Evolutionary conservation across 2,888 invertebrate species (phyloP).

Genomic region (Agriotes lineatus): DNA sequence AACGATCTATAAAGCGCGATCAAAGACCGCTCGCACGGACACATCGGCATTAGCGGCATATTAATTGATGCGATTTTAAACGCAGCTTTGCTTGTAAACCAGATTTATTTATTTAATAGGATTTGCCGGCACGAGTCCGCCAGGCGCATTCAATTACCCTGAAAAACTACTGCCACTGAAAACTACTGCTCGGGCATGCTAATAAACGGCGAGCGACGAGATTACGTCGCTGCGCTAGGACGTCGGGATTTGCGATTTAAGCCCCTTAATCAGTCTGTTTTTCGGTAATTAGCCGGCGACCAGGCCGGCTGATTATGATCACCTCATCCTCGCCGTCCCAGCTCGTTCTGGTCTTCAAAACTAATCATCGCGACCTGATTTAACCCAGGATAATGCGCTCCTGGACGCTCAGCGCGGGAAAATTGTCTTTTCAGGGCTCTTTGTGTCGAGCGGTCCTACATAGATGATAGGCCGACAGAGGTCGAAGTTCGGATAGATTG

Average conservation of each 20-base stretch:
- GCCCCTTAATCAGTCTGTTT: conserved; percentile 15
- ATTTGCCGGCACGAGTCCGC: conserved; percentile 10
- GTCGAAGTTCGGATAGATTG: too few species aligned
- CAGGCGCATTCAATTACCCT: conserved; percentile 25
- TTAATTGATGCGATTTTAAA: conserved; percentile 38
- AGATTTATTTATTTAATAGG: conserved; percentile 35
- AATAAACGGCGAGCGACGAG: conserved; percentile 14
- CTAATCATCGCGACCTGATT: conserved; percentile 16
- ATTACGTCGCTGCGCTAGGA: neutral
- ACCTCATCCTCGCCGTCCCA: neutral
- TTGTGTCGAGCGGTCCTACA: too few species aligned
- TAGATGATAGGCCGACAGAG: too few species aligned
- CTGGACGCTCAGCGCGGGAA: neutral
- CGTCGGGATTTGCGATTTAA: neutral
- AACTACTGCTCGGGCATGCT: conserved; percentile 19
- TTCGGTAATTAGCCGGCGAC: conserved; percentile 19
- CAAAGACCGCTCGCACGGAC: conserved; percentile 25
- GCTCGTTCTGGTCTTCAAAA: conserved; percentile 5
- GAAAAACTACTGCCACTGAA: conserved; percentile 23
- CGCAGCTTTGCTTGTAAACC: conserved; percentile 27
- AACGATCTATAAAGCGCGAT: conserved; percentile 32
- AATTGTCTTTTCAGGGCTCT: neutral
- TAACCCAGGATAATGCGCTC: conserved; percentile 14
- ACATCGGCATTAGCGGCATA: conserved; percentile 19
- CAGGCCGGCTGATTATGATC: conserved; percentile 21